Evolutionary conservation across 2,113 vertebrate species (phyloP).

Genomic region (Camelus bactrianus): DNA sequence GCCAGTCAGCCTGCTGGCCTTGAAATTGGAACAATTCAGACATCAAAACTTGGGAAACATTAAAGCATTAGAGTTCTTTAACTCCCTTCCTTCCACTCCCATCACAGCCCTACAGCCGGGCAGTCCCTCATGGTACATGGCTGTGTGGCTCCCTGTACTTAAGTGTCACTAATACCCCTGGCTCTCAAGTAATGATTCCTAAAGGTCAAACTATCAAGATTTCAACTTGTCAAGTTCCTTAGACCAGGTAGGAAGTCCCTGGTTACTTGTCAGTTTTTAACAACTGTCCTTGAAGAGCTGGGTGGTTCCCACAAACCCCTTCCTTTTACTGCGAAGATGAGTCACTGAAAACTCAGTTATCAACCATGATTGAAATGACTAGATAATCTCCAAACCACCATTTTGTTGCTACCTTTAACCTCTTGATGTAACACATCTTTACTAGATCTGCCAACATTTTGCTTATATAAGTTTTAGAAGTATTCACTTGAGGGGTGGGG

Average conservation of each 20-base stretch:
- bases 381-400: not conserved
- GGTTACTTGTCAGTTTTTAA: not conserved
- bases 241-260: not conserved
- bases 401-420: not conserved
- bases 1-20: not conserved
- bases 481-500: not conserved
- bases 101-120: not conserved
- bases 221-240: not conserved
- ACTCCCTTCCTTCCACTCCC: not conserved
- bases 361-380: not conserved
- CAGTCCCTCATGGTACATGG: too few relatives aligned
- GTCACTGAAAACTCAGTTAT: not conserved
- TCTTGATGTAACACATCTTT: slow-evolving; percentile 8
- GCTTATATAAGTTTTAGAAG: not conserved
- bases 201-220: not conserved
- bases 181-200: not conserved
- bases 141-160: not conserved
- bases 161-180: not conserved
- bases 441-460: not conserved
- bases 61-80: not conserved
- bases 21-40: not conserved
- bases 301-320: slow-evolving; percentile 5
- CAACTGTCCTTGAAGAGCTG: not conserved
- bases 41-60: not conserved
- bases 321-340: not conserved